Conservation (phyloP, 2,888 invertebrate species). For the Lathronympha strigana region DNA sequence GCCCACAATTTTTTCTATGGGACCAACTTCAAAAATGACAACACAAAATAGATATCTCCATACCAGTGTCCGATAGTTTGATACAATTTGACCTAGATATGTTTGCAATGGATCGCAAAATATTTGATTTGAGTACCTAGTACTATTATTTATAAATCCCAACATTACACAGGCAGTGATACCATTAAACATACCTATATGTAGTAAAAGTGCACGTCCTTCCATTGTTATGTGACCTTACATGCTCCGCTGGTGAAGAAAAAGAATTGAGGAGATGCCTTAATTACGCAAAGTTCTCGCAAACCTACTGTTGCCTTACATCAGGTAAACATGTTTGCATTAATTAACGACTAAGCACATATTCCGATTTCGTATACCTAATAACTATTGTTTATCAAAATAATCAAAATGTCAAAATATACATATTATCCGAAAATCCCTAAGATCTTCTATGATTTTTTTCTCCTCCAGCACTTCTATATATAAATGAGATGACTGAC, state of each 20-base stretch:
- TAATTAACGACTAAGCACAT: constrained; percentile 2
- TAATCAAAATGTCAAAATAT: too few species aligned
- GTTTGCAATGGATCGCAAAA: too few species aligned
- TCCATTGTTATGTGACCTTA: constrained; percentile 36
- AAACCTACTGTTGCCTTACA: constrained; percentile 13
- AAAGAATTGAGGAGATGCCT: constrained; percentile 24
- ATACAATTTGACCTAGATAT: too few species aligned
- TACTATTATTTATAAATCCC: neutral
- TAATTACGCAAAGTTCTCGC: constrained; percentile 19
- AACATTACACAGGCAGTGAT: neutral
- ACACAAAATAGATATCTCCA: too few species aligned
- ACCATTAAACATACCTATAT: neutral
- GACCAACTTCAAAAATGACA: too few species aligned
- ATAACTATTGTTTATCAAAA: neutral
- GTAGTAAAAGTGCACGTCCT: constrained; percentile 16
- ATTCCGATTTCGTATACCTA: constrained; percentile 1
- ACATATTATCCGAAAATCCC: too few species aligned
- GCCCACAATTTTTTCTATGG: too few species aligned
- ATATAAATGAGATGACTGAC: too few species aligned
- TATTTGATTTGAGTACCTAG: too few species aligned
- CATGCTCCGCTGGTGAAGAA: constrained; percentile 36
- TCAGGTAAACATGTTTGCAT: constrained; percentile 14
- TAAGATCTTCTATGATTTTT: too few species aligned
- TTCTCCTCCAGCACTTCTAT: too few species aligned
- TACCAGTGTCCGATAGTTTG: too few species aligned